Percentiles rank a stretch among this genome's conserved stretches.
Conservation (phyloP, 2,797 vertebrate genomes). For the Trachops cirrhosus region DNA sequence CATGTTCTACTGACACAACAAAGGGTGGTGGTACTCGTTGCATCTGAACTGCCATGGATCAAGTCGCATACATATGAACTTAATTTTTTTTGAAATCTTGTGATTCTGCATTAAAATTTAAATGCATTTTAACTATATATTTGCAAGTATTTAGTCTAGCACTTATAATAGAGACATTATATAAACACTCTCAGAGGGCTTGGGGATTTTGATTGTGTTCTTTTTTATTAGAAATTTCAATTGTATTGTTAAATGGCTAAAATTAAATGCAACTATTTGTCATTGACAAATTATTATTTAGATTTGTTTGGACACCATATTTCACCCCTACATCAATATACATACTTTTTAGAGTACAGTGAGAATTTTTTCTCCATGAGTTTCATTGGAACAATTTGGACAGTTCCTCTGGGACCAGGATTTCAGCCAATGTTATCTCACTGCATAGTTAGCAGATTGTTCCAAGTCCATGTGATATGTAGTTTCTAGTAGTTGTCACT, state of each 20-base stretch:
- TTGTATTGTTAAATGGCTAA: not conserved
- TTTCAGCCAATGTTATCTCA: not conserved
- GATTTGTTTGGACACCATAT: not conserved
- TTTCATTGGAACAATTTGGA: not conserved
- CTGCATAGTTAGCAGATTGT: not conserved
- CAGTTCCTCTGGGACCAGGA: not conserved
- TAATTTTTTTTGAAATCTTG: not conserved
- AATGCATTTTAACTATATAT: not conserved
- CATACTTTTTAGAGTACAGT: not conserved
- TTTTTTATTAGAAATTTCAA: not conserved
- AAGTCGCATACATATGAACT: not conserved
- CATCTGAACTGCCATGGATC: not conserved
- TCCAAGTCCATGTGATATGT: not conserved
- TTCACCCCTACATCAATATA: not conserved
- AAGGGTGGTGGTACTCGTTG: not conserved
- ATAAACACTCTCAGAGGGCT: not conserved
- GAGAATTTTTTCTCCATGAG: not conserved
- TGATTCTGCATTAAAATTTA: not conserved
- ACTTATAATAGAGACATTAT: not conserved
- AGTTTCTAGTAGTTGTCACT: not conserved
- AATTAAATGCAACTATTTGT: not conserved
- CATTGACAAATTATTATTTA: not conserved
- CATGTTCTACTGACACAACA: not conserved
- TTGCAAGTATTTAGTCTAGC: not conserved
- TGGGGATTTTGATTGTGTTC: not conserved